Evolutionary conservation across 2,888 invertebrate species (phyloP), one percentile per base, ranked within the genome.

Genomic region (Anorthoa munda): DNA sequence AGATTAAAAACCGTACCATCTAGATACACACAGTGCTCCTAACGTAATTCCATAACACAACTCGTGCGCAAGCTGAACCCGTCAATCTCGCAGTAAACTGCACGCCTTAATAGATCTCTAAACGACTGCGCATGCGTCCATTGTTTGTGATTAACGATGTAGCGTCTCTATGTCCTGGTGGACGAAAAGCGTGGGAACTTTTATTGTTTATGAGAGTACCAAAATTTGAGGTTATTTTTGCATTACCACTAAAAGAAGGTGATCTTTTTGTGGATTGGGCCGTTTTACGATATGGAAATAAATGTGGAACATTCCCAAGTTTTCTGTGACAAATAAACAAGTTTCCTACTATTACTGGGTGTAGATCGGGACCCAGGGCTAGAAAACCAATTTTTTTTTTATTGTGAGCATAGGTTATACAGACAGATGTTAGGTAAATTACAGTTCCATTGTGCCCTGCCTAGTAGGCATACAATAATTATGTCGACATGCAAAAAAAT

Each of bases 141-240:
- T 88, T 85, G 89, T 88, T 81, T 82, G 80, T 89, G 89, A 90
- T 89, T 90, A 89, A 90, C 90, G 87, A 87, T 77, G 75, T 83
- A 81, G 79, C 70, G 59, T 73, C 72, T 74, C 50, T 59, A 64
- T 79, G 77, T 82, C 72, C 76, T 72, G 72, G 64, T 73, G 58
- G 60, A 72, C 56, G 73, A 79, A 76, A 76, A 81, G 68, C 79
- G 86, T 86, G 85, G 75, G 86, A 86, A 86, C 66, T 77, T 60
- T n/a, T 69, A 59, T 72, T 72, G 39, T 64, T 21, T 31, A 26
- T 63, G 12, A 50, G 0, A 21, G 11, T 12, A 11, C 31, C 5
- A 21, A 23, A 68, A 70, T 26, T 21, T 15, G 13, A 15, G 4
- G 13, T 45, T 26, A 1, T 39, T 39, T 39, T 9, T 39, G 39